phyloP scores from a whole-genome alignment of 2,797 vertebrate genomes.

The Manis crassicaudata region DNA sequence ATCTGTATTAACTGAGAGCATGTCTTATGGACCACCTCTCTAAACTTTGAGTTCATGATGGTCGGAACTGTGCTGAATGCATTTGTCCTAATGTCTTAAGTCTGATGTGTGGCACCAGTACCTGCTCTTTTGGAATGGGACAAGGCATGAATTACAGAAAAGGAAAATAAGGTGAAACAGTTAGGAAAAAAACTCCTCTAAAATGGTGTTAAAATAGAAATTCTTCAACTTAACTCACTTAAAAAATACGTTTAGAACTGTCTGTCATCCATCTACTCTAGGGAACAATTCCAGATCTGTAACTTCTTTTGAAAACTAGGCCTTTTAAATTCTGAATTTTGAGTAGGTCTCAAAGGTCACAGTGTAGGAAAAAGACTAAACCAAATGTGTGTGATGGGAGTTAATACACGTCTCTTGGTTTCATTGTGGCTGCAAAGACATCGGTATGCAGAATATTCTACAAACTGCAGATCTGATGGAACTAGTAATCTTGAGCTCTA shows the following conservation, averaged over 20 bases:
- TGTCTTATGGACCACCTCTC: background rate
- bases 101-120: background rate
- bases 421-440: background rate
- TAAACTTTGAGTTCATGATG: background rate
- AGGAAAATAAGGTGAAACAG: background rate
- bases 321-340: constrained; percentile 60
- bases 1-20: background rate
- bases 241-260: background rate
- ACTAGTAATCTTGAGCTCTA: background rate
- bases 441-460: background rate
- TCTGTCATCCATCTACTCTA: background rate
- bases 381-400: background rate
- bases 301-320: background rate
- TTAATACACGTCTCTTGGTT: background rate
- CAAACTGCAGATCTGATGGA: background rate
- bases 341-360: background rate
- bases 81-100: background rate
- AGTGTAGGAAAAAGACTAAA: background rate
- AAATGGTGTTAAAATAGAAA: background rate
- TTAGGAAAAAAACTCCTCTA: background rate
- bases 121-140: background rate
- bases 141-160: background rate
- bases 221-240: constrained; percentile 6
- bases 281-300: background rate
- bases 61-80: fast-evolving